Evolutionary conservation across 2,797 vertebrate species (phyloP).

Genomic region (Halcyon badia): DNA sequence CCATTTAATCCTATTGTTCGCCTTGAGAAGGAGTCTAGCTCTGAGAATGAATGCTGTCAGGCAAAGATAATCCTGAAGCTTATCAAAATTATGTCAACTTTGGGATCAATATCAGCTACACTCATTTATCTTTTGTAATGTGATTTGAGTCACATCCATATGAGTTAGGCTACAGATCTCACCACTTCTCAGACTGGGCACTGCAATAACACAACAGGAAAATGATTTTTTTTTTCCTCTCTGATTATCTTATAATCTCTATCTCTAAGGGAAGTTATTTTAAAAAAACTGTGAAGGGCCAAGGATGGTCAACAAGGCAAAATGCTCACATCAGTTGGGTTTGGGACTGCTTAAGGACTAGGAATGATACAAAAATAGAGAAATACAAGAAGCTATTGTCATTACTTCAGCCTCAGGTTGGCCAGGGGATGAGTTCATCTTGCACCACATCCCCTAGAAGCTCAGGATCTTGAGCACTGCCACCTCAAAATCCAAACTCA

Average conservation of each 20-base stretch:
- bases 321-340: background rate
- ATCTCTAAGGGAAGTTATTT: background rate
- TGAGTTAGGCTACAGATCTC: background rate
- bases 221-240: background rate
- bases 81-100: background rate
- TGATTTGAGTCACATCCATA: background rate
- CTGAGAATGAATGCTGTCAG: background rate
- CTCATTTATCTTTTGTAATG: background rate
- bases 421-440: background rate
- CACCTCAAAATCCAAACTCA: background rate
- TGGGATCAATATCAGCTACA: background rate
- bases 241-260: background rate
- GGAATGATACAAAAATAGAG: background rate
- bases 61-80: slow-evolving; percentile 1
- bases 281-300: background rate
- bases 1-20: background rate
- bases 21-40: background rate
- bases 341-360: background rate
- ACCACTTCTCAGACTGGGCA: background rate
- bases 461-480: background rate
- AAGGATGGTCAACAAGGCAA: background rate
- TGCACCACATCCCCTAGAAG: background rate
- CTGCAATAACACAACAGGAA: background rate
- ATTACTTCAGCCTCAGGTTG: background rate
- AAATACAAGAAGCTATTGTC: background rate